Conservation (phyloP, 1,140 invertebrate species). For the Drosophila nigromelanica region DNA sequence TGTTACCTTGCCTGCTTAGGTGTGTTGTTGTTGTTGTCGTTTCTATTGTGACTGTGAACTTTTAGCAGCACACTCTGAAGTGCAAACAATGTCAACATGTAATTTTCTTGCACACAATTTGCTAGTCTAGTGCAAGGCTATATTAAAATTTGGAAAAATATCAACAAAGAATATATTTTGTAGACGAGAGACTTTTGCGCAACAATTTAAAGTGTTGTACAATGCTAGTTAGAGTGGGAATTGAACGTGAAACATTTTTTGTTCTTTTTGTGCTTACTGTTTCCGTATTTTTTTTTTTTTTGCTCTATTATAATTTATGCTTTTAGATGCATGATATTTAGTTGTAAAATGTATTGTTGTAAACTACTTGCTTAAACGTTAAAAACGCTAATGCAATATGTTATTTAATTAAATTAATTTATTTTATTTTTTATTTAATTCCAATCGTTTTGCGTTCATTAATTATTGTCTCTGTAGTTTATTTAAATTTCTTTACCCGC, state of each 20-base stretch:
- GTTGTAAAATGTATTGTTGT: no score
- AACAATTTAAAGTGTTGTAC: constrained; percentile 4
- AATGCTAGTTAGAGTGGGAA: background rate
- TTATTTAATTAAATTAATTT: no score
- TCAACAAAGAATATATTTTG: background rate
- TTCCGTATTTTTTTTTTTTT: no score
- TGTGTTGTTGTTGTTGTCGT: constrained; percentile 10
- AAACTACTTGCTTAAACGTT: no score
- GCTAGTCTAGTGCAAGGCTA: constrained; percentile 30
- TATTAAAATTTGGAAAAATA: constrained; percentile 31
- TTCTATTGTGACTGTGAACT: constrained; percentile 50
- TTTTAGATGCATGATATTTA: no score
- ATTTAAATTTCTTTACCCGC: constrained; percentile 4
- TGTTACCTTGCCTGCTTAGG: constrained; percentile 13
- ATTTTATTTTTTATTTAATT: no score
- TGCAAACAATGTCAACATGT: constrained; percentile 56
- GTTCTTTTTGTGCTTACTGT: no score
- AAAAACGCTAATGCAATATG: no score
- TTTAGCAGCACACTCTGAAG: constrained; percentile 25
- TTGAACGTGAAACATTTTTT: no score
- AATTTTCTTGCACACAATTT: constrained; percentile 45
- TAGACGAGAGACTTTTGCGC: background rate
- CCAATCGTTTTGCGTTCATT: background rate
- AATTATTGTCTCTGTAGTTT: background rate
- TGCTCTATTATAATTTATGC: background rate